Base-by-base conservation (phyloP, 2,113 vertebrate species). In the Suricata suricatta region DNA sequence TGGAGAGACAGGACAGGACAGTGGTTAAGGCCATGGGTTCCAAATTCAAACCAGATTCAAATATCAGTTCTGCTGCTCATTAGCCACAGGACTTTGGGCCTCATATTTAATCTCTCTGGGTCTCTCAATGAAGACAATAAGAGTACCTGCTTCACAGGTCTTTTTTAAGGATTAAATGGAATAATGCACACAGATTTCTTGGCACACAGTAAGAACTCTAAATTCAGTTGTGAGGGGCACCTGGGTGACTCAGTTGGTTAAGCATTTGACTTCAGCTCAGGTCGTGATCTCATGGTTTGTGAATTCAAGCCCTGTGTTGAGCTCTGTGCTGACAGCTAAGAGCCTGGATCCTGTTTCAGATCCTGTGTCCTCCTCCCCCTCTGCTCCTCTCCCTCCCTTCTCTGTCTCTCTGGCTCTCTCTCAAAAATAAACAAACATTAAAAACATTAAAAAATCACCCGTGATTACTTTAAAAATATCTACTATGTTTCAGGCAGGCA, bases 401-500 rank as follows among this genome's bases (percentile, higher is more conserved):
- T 60, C 57, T 60, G 17, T 17, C 57, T 23, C 57, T 60, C 57
- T 17, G 44, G 44, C 54, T 57, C 54, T 57, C 54, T 57, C 54
- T 57, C 54, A 57, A 57, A 60, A 60, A 60, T 23, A 60, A 60
- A 23, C 8, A 60, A 60, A 60, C 57, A 23, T 60, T 23, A 10
- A 57, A 60, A 3, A 54, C 3, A 17, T 54, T 4, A 27, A 15
- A 10, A 77, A 77, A 47, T 77, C 3, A 47, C 6, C 27, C 47
- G 15, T 77, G 14, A 44, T 74, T 41, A 35, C 35, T 29, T 19
- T 33, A 8, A 72, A 83, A 50, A 74, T 23, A 38, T 35, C 41
- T 0, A 7, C 27, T n/a, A 12, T 57, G 29, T 5, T 10, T 9
- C 0, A 10, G 13, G 0, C 5, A 10, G 10, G 0, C 7, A 74